A percentile compares a stretch with the other conserved stretches of the same genome.
These are phyloP conservation scores for Drosophila anomalata DNA, from an alignment of 2,888 invertebrate genomes.

Conservation along the genomic window DNA sequence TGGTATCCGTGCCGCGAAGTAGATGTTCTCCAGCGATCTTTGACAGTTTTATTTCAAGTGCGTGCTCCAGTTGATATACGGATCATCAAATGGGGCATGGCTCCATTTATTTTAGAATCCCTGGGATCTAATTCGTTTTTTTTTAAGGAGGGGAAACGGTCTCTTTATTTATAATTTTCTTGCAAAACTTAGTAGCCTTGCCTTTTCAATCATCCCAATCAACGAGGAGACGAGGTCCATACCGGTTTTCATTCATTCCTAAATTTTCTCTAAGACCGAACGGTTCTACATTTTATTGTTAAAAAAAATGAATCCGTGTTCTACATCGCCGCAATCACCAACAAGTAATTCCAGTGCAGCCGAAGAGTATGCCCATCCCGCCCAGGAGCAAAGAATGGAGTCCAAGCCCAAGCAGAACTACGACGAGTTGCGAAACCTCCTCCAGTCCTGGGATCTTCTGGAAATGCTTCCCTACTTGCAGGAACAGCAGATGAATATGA, in stretches of 20 bases:
- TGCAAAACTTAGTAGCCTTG: not conserved
- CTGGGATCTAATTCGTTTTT: not conserved
- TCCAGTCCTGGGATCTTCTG: not conserved
- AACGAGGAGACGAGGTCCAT: not conserved
- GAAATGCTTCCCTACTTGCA: not conserved
- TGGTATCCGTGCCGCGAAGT: constrained; percentile 15
- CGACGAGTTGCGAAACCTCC: not conserved
- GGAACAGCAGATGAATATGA: not conserved
- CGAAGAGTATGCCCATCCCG: too few relatives aligned
- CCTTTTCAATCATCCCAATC: not conserved
- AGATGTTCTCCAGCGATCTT: constrained; percentile 19
- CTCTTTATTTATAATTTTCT: not conserved
- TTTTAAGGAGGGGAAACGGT: not conserved
- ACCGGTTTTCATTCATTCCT: not conserved
- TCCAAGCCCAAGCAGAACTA: not conserved
- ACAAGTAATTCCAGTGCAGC: too few relatives aligned
- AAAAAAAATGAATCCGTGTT: not conserved
- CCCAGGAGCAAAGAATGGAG: too few relatives aligned
- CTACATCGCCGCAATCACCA: not conserved
- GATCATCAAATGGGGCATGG: constrained; percentile 19
- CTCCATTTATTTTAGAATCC: constrained; percentile 22
- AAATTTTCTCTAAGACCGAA: not conserved
- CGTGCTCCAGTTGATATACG: constrained; percentile 31
- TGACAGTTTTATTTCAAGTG: constrained; percentile 42
- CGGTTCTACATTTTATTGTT: not conserved